Base-by-base conservation (phyloP, 2,113 vertebrate genomes). In the Nothocercus julius region DNA sequence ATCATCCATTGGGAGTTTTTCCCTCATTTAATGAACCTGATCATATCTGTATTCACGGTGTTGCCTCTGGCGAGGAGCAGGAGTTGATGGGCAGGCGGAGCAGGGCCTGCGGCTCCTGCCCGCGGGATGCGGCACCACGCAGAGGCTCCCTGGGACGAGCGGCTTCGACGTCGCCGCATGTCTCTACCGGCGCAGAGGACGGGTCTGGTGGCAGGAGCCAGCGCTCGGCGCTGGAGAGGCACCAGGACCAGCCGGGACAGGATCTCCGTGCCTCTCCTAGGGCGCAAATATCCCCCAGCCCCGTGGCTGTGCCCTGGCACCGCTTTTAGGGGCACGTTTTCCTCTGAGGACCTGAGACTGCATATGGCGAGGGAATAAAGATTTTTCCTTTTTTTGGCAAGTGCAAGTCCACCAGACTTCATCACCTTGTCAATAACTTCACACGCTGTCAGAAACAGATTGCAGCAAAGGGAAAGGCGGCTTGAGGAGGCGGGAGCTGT, bases 391-490 rank as follows among this genome's bases (percentile, higher is more conserved):
- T 90, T 90, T 58, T 84, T 95, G 95, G 69, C 93, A 96, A 87
- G 72, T 27, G 47, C 30, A 22, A 32, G 87, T 86, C 85, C 93
- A 82, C 58, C 66, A 72, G 73, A 94, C 79, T 96, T 95, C 82
- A 70, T 87, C 90, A 89, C 94, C 83, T 87, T 67, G 87, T 97
- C 95, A 96, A 24, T 96, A 90, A 67, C 86, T 92, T 96, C 54
- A 1, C 92, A 96, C 86, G 0, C 90, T 95, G 92, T 95, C 91
- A 94, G 90, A 76, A 95, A 66, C 96, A 97, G 94, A 92, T 76
- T 93, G 85, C 68, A 40, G 49, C 17, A 28, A 21, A 63, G 34
- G 89, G 91, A 68, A 68, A 64, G 59, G 90, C 85, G 85, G 75
- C 78, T 64, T 64, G 79, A 82, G 64, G 86, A 85, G 75, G 82